Evolutionary conservation across 2,888 invertebrate genomes (phyloP), one percentile per base, ranked within the genome.

Genomic region (Leptopilina myrica): DNA sequence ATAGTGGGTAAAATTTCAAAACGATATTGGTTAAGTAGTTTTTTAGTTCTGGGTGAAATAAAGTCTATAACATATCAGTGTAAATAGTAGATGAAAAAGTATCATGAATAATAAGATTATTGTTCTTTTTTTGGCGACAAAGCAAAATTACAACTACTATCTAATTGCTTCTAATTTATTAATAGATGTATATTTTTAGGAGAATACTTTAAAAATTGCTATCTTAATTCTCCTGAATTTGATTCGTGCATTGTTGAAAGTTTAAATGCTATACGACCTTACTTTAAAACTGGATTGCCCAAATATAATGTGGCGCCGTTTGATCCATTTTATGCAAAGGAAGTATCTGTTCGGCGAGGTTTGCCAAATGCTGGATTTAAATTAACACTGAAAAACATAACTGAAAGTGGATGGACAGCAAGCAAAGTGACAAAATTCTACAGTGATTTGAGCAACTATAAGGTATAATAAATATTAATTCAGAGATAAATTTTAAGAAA

Each of bases 341-440:
- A 95, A 88, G 93, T 97, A 33, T 93, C 93, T 59, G 94, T 95
- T 84, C 92, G 92, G 59, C 93, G 95, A 0, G 94, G 95, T 8
- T 93, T 94, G 69, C 92, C 93, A 5, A 93, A 95, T 76, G 92
- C 95, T 65, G 95, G 95, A 56, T 96, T 96, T 89, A 94, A 94
- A 53, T 93, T 97, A 69, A 94, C 94, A 1, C 92, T 97, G n/a
- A 94, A 92, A 79, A 95, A 96, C 87, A 95, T 96, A 8, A 95
- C 93, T 76, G 97, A 97, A 89, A 93, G 94, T 79, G 97, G 97
- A 59, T 97, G 96, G 96, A 93, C 95, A 0, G 92, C 93, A 14
- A 96, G 96, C 33, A 95, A 95, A 87, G 95, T 97, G 81, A 96
- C 96, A 11, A 95, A 95, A 90, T 95, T 95, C 89, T 95, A 95